These are phyloP conservation scores for Pedionomus torquatus DNA, from an alignment of 2,113 vertebrate species.

Conservation along the genomic window DNA sequence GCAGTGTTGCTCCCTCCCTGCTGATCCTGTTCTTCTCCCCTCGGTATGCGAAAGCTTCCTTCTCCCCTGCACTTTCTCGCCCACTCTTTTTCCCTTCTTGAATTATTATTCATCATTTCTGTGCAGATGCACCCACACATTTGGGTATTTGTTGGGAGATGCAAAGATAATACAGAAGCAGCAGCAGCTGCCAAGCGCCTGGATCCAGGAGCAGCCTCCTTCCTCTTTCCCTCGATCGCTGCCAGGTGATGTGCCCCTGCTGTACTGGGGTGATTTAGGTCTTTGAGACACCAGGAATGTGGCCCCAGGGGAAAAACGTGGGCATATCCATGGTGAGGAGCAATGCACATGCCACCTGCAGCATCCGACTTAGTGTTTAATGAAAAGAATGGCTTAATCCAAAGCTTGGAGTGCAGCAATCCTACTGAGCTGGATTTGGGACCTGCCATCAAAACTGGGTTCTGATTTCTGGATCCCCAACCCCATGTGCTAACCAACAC, in stretches of 20 bases:
- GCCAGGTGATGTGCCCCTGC: neutral
- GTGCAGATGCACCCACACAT: slow-evolving; percentile 48
- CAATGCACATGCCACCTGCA: accelerated
- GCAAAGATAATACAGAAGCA: neutral
- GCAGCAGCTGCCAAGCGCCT: slow-evolving; percentile 2
- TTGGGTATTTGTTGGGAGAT: slow-evolving; percentile 43
- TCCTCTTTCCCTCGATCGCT: neutral
- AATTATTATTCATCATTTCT: slow-evolving; percentile 33
- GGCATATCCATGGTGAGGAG: neutral
- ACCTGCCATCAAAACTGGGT: neutral
- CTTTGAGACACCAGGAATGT: neutral
- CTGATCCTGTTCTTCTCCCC: neutral
- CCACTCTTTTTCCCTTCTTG: slow-evolving; percentile 25
- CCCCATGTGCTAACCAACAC: accelerated
- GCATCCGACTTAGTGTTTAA: accelerated
- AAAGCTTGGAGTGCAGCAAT: neutral
- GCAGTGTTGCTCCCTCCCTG: neutral
- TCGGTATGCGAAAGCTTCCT: neutral
- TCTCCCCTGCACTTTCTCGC: neutral
- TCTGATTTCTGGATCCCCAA: neutral
- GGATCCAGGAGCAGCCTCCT: neutral
- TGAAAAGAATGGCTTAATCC: neutral
- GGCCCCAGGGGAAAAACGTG: neutral
- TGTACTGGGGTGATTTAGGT: accelerated
- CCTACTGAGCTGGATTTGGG: neutral